Percentiles rank a stretch among this genome's conserved stretches.
These are phyloP conservation scores for Dyspetes luteomarginatus DNA, from an alignment of 2,888 invertebrate genomes.

Conservation along the genomic window DNA sequence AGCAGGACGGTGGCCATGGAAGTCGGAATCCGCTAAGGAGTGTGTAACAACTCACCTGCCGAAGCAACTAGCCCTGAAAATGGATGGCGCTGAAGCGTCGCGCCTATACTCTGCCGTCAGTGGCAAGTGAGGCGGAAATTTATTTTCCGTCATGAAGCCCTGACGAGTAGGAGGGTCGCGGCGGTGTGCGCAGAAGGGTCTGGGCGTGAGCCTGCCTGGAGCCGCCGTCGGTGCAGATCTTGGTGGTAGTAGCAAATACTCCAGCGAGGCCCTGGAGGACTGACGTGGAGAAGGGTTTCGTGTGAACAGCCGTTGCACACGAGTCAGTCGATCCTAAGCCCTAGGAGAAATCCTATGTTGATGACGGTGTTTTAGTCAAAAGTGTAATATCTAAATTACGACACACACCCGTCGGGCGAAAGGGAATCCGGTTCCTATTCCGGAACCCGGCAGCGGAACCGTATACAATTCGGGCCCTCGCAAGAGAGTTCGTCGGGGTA, in stretches of 20 bases:
- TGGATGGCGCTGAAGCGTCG: slow-evolving; percentile 86
- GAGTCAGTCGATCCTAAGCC: slow-evolving; percentile 86
- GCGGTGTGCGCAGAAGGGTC: no score
- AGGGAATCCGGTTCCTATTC: no score
- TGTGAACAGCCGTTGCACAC: slow-evolving; percentile 87
- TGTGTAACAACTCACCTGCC: slow-evolving; percentile 87
- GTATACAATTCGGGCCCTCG: no score
- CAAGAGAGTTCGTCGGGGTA: slow-evolving; percentile 82
- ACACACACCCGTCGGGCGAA: no score
- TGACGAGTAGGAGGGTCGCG: slow-evolving; percentile 89
- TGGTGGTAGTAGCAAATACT: no score
- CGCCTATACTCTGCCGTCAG: slow-evolving; percentile 82
- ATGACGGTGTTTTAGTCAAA: no score
- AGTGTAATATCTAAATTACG: no score
- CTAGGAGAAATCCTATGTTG: slow-evolving; percentile 84
- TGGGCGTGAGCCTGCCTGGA: no score
- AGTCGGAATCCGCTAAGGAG: no score
- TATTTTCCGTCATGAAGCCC: slow-evolving; percentile 83
- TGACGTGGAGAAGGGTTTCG: slow-evolving; percentile 87
- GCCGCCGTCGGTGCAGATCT: no score
- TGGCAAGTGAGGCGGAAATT: slow-evolving; percentile 75
- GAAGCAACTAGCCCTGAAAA: slow-evolving; percentile 87
- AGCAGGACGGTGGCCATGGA: neutral
- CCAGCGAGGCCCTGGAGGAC: slow-evolving; percentile 86
- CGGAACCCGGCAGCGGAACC: no score